These are phyloP conservation scores for Drosophila varians DNA, from an alignment of 1,140 invertebrate species.

Conservation along the genomic window DNA sequence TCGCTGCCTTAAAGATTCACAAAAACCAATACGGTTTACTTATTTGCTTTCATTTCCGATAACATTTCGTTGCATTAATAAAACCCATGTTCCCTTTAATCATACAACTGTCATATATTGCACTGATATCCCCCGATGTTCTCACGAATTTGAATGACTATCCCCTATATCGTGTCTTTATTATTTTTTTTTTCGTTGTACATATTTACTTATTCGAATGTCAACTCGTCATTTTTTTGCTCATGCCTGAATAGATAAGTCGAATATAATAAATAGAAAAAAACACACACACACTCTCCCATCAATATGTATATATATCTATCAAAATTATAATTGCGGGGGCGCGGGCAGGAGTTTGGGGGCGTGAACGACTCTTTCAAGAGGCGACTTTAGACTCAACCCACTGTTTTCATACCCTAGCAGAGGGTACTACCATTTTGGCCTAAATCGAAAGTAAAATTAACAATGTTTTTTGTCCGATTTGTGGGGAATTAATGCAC, in stretches of 20 bases:
- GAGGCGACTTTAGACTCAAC: slow-evolving; percentile 2
- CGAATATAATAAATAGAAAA: not conserved
- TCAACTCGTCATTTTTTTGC: slow-evolving; percentile 1
- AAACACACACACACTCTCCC: not conserved
- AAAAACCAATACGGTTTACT: no score
- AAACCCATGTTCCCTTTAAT: not conserved
- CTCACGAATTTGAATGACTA: not conserved
- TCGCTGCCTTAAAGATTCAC: not conserved
- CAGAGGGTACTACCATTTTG: not conserved
- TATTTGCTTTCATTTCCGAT: slow-evolving; percentile 1
- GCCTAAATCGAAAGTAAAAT: no score
- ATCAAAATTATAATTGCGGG: slow-evolving; percentile 30
- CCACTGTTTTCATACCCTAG: not conserved
- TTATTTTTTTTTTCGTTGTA: not conserved
- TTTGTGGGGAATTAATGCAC: no score
- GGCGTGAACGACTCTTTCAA: slow-evolving; percentile 3
- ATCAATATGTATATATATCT: slow-evolving; percentile 23
- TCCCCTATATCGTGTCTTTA: slow-evolving; percentile 1
- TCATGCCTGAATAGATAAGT: slow-evolving; percentile 1
- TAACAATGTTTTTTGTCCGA: no score
- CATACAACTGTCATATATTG: not conserved
- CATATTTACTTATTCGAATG: slow-evolving; percentile 9
- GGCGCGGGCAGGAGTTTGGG: slow-evolving; percentile 1
- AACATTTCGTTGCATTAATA: not conserved
- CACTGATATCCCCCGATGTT: not conserved